phyloP scores from a whole-genome alignment of 2,113 vertebrate genomes.

The Hyla sarda region DNA sequence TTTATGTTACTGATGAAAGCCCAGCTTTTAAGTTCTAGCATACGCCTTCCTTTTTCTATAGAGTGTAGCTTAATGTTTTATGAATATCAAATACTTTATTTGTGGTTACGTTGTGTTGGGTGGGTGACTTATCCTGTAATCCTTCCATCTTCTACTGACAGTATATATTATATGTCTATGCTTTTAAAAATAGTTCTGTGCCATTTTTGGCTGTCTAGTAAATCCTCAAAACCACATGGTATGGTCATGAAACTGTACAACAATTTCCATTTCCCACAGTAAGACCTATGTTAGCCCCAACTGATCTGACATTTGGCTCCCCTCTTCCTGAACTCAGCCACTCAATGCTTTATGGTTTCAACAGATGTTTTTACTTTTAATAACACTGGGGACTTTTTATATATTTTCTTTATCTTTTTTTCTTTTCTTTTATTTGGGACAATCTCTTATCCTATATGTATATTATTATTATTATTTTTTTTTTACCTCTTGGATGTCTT shows the following conservation, averaged over 20 bases:
- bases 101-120: constrained; percentile 56
- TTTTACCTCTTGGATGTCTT: background rate
- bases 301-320: constrained; percentile 61
- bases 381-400: constrained; percentile 61
- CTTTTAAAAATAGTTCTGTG: constrained; percentile 58
- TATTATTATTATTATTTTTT: constrained; percentile 35
- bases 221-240: constrained; percentile 60
- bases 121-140: constrained; percentile 53
- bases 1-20: constrained; percentile 16
- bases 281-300: constrained; percentile 60
- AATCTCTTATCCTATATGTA: constrained; percentile 37
- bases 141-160: constrained; percentile 60
- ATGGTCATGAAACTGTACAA: constrained; percentile 60
- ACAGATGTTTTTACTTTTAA: constrained; percentile 69
- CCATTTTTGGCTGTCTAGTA: constrained; percentile 63
- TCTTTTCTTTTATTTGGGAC: constrained; percentile 28
- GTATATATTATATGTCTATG: constrained; percentile 57
- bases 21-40: background rate
- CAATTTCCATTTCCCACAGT: constrained; percentile 63
- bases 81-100: constrained; percentile 46
- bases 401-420: constrained; percentile 14
- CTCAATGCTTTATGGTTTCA: constrained; percentile 61
- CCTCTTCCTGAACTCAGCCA: constrained; percentile 64
- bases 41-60: background rate
- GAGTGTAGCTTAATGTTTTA: constrained; percentile 19